These are phyloP conservation scores for Sula dactylatra DNA, from an alignment of 2,113 vertebrate species.

Conservation along the genomic window DNA sequence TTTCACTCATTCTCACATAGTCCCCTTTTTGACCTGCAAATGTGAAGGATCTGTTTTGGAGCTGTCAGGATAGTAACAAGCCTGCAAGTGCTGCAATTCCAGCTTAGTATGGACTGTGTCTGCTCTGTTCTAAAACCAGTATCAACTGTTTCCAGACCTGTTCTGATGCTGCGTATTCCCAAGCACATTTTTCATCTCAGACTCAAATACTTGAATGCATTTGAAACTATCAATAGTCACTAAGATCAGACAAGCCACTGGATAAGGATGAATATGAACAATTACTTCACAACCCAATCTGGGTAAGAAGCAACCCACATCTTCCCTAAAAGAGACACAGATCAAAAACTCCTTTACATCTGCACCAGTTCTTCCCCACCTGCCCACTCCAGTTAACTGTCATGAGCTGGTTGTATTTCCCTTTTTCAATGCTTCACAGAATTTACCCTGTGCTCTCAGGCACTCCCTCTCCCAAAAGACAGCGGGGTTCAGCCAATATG, in stretches of 20 bases:
- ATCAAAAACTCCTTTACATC: background rate
- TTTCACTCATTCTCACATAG: background rate
- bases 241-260: background rate
- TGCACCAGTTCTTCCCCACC: background rate
- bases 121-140: background rate
- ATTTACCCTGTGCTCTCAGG: background rate
- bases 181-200: background rate
- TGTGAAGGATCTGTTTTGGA: background rate
- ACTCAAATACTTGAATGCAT: background rate
- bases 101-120: background rate
- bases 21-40: background rate
- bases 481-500: background rate
- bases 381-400: background rate
- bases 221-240: background rate
- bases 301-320: background rate
- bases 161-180: background rate
- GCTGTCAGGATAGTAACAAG: background rate
- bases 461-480: background rate
- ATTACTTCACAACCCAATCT: background rate
- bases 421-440: background rate
- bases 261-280: background rate
- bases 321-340: background rate
- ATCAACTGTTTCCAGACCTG: background rate
- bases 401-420: background rate
- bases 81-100: background rate